phyloP scores from a whole-genome alignment of 2,797 vertebrate genomes.

The Leptodactylus fallax region DNA sequence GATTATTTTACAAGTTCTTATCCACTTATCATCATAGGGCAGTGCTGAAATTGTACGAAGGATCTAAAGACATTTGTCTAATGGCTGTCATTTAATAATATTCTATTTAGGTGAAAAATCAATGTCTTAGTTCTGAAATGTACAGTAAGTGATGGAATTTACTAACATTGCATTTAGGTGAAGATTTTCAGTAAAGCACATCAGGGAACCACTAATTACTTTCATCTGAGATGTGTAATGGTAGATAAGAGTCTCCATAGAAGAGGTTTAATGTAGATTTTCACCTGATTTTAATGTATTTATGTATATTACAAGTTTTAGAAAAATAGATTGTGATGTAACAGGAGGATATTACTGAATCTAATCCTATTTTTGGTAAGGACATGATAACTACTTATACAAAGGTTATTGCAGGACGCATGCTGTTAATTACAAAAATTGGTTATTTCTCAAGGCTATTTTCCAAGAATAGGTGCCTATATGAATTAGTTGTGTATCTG shows the following conservation, averaged over 20 bases:
- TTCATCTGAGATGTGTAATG: slow-evolving; percentile 1
- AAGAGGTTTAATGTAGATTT: not conserved
- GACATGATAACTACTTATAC: no score
- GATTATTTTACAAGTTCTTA: slow-evolving; percentile 16
- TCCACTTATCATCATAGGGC: not conserved
- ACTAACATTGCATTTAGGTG: slow-evolving; percentile 27
- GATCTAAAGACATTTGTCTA: not conserved
- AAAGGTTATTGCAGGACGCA: no score
- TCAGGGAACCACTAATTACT: slow-evolving; percentile 7
- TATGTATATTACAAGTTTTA: not conserved
- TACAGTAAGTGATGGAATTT: slow-evolving; percentile 9
- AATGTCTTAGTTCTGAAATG: not conserved
- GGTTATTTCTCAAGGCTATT: no score
- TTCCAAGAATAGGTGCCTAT: no score
- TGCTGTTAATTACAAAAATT: no score
- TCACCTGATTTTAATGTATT: not conserved
- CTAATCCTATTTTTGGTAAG: no score
- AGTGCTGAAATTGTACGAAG: not conserved
- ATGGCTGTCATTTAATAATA: slow-evolving; percentile 6
- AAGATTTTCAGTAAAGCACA: slow-evolving; percentile 5
- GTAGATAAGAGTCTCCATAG: not conserved
- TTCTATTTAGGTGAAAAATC: slow-evolving; percentile 6
- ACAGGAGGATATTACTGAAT: not conserved
- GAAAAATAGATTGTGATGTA: not conserved
- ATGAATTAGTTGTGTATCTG: no score